Evolutionary conservation across 2,888 invertebrate genomes (phyloP).

Genomic region (Diarsia mendica): DNA sequence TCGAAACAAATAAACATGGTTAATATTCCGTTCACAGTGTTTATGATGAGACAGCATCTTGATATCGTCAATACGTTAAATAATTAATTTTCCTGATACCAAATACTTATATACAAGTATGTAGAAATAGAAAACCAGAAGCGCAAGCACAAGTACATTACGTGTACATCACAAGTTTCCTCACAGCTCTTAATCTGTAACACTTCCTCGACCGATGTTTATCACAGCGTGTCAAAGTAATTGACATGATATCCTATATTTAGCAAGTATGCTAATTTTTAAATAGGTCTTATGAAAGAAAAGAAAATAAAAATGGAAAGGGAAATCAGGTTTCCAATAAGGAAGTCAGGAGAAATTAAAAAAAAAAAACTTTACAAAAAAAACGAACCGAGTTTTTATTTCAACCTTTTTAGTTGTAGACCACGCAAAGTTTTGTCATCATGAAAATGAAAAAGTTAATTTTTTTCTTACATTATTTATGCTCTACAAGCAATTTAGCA

Average conservation of each 20-base stretch:
- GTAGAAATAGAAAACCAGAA: conserved; percentile 63
- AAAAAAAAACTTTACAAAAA: too few relatives aligned
- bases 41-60: too few relatives aligned
- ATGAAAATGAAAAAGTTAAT: too few relatives aligned
- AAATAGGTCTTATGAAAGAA: conserved; percentile 11
- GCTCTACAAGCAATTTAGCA: neutral
- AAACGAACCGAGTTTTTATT: too few relatives aligned
- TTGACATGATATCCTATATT: conserved; percentile 49
- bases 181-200: conserved; percentile 55
- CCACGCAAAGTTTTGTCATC: too few relatives aligned
- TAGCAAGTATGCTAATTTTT: conserved; percentile 21
- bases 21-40: too few relatives aligned
- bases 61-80: too few relatives aligned
- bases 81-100: neutral
- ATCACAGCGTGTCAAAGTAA: conserved; percentile 57
- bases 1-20: too few relatives aligned
- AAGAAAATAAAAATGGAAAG: neutral
- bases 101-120: conserved; percentile 14
- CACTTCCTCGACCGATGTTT: conserved; percentile 67
- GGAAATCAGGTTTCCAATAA: neutral
- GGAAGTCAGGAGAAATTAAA: neutral
- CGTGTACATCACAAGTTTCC: conserved; percentile 56
- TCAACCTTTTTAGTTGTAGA: too few relatives aligned
- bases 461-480: neutral
- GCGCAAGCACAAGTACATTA: conserved; percentile 55